A percentile compares a stretch with the other conserved stretches of the same genome.
Conservation (phyloP, 1,140 invertebrate species). For the Bombus waltoni region DNA sequence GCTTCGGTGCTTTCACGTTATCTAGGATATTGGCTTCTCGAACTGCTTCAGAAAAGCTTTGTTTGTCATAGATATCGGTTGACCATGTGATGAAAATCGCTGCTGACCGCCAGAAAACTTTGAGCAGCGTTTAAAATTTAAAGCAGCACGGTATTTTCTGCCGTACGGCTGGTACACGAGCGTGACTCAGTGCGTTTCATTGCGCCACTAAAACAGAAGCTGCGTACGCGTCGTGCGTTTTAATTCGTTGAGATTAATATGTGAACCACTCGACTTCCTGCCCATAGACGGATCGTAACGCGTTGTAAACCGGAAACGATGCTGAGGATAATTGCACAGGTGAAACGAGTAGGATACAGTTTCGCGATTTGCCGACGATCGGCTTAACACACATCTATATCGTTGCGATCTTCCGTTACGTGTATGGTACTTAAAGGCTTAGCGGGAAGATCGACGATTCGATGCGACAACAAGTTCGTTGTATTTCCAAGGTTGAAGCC, state of each 20-base stretch:
- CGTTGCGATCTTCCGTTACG: not conserved
- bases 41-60: too few species aligned
- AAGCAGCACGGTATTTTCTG: not conserved
- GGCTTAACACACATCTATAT: not conserved
- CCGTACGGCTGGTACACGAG: not conserved
- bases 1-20: too few species aligned
- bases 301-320: slow-evolving; percentile 33
- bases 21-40: too few species aligned
- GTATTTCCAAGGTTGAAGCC: not conserved
- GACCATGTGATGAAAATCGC: too few species aligned
- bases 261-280: slow-evolving; percentile 40
- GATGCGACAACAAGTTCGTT: not conserved
- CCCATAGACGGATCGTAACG: slow-evolving; percentile 9
- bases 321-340: slow-evolving; percentile 27
- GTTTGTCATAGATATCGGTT: too few species aligned
- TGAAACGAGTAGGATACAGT: slow-evolving; percentile 23
- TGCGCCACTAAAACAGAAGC: slow-evolving; percentile 34
- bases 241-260: slow-evolving; percentile 39
- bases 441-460: too few species aligned
- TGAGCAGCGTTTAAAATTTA: not conserved
- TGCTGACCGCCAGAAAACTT: too few species aligned
- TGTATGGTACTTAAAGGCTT: not conserved
- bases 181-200: slow-evolving; percentile 28
- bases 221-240: slow-evolving; percentile 10
- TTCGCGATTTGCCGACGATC: slow-evolving; percentile 8